Base-by-base conservation (phyloP, 2,888 invertebrate species). In the Chironomus riparius region DNA sequence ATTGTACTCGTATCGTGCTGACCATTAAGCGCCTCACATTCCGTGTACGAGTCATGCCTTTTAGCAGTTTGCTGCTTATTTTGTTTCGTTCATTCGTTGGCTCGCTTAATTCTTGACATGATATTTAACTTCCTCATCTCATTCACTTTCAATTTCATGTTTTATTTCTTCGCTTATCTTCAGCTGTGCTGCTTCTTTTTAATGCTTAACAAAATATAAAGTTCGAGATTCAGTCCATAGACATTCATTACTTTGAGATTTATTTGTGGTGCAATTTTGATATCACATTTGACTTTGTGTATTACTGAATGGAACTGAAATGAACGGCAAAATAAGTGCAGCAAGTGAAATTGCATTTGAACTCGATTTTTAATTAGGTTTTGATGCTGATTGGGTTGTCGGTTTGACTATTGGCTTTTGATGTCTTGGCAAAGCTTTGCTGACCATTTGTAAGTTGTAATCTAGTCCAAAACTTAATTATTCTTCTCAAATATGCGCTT, bases 121-220 rank as follows among this genome's bases (percentile, higher is more conserved):
- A 65, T 65, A 65, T 65, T 65, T 24, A 65, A 65, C 65, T 65
- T 65, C 65, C 65, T 65, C 65, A 65, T 65, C 65, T 65, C 24
- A 65, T 65, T 65, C 65, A 65, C 65, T 65, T 65, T 65, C 65
- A 65, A 65, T 65, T 65, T 65, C 65, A 24, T 65, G 65, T 21
- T 65, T 65, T 12, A 10, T 65, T 22, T 24, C 21, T 21, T 38
- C 56, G 15, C 4, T 65, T 65, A 22, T 65, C 65, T 13, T 21
- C 65, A 65, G 22, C 18, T 24, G 18, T 62, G 65, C 38, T 62
- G 65, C 38, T 38, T 38, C 38, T 38, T 38, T 38, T 38, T 38
- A 18, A 56, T 56, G 56, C 56, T 38, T 38, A 56, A 56, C 56
- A 56, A 56, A 18, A 56, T 3, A 56, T 28, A 1, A 28, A 28